Conservation (phyloP, 2,888 invertebrate species). For the Harpalus rubripes region DNA sequence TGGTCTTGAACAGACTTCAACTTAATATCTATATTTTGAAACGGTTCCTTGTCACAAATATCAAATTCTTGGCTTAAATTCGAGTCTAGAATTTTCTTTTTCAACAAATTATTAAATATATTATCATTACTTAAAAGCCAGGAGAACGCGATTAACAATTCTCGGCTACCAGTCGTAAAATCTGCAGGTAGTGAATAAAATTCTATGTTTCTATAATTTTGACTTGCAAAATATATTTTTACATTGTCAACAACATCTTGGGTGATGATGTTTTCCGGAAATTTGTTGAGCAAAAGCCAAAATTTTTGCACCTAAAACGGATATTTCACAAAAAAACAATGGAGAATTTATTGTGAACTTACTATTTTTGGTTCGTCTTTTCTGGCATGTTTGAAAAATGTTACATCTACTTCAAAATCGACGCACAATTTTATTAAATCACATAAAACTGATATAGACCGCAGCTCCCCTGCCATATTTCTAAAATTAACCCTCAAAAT, state of each 20-base stretch:
- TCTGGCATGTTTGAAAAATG: neutral
- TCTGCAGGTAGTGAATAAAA: conserved; percentile 73
- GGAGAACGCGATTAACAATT: conserved; percentile 74
- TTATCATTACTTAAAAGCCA: conserved; percentile 73
- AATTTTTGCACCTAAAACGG: conserved; percentile 69
- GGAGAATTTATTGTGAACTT: neutral
- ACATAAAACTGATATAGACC: no score
- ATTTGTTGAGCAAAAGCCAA: conserved; percentile 72
- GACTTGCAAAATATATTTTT: conserved; percentile 74
- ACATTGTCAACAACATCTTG: conserved; percentile 71
- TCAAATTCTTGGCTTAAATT: conserved; percentile 52
- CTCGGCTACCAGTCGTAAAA: conserved; percentile 71
- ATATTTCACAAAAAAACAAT: neutral
- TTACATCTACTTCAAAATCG: neutral
- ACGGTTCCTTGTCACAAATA: neutral
- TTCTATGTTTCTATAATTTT: conserved; percentile 74
- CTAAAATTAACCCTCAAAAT: neutral
- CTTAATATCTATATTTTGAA: neutral
- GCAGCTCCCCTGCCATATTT: neutral
- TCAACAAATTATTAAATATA: conserved; percentile 47
- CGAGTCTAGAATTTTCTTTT: conserved; percentile 51
- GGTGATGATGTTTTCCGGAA: conserved; percentile 68
- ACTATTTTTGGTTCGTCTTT: neutral
- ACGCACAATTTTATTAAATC: neutral
- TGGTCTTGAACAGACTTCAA: conserved; percentile 48